These are phyloP conservation scores for Odontomyia ornata DNA, from an alignment of 2,888 invertebrate species.

Conservation along the genomic window DNA sequence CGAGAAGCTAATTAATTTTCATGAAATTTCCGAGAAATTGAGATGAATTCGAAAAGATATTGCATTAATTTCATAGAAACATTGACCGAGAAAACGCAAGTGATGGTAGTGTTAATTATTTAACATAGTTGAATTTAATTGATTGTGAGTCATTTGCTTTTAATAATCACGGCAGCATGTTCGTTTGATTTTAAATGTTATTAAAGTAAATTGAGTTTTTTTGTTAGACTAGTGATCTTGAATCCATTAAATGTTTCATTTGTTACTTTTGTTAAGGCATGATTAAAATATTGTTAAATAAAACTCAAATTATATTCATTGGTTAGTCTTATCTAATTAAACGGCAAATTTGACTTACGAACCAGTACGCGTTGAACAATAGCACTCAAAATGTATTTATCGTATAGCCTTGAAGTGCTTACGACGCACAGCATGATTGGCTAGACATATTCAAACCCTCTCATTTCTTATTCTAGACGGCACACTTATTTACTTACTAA, in stretches of 20 bases:
- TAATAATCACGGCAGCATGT: too few relatives aligned
- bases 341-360: background rate
- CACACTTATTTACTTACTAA: constrained; percentile 25
- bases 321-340: too few relatives aligned
- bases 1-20: constrained; percentile 43
- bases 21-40: constrained; percentile 29
- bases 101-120: background rate
- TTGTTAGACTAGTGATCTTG: too few relatives aligned
- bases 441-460: background rate
- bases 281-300: too few relatives aligned
- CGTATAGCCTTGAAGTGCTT: background rate
- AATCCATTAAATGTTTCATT: too few relatives aligned
- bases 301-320: too few relatives aligned
- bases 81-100: background rate
- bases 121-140: background rate
- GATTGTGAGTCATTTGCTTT: background rate
- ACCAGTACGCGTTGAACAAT: background rate
- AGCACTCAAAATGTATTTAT: background rate
- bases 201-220: too few relatives aligned
- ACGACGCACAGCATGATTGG: background rate
- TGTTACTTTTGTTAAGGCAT: too few relatives aligned
- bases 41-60: constrained; percentile 43
- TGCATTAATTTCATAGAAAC: constrained; percentile 29
- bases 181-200: too few relatives aligned
- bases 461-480: constrained; percentile 25